Evolutionary conservation across 2,888 invertebrate genomes (phyloP).

Genomic region (Norana najaformis): DNA sequence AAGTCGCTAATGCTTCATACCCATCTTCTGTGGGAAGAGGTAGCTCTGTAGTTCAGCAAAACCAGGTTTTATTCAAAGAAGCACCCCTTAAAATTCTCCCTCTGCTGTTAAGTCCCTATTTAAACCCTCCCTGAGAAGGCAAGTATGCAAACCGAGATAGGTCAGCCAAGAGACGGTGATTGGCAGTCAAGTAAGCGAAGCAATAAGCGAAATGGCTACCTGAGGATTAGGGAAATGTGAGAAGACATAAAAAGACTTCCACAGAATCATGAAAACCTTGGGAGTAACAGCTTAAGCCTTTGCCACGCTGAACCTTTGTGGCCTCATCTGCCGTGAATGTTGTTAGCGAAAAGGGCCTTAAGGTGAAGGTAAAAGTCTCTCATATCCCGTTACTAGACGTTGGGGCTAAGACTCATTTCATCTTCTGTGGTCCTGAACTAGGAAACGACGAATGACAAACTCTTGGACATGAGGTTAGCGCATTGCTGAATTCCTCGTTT

Average conservation of each 20-base stretch:
- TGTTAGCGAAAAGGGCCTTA: no score
- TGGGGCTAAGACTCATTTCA: no score
- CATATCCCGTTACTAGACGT: not conserved
- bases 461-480: no score
- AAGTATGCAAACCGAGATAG: not conserved
- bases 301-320: not conserved
- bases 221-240: not conserved
- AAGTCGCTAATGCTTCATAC: no score
- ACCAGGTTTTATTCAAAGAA: not conserved
- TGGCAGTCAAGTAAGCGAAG: not conserved
- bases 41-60: not conserved
- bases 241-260: not conserved
- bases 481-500: no score
- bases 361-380: slow-evolving; percentile 13
- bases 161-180: no score
- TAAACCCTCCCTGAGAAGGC: not conserved
- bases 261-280: not conserved
- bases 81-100: not conserved
- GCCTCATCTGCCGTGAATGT: not conserved
- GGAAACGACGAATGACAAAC: no score
- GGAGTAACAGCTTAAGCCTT: not conserved
- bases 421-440: no score
- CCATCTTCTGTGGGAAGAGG: not conserved
- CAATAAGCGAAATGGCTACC: not conserved
- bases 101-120: not conserved